phyloP scores from a whole-genome alignment of 2,113 vertebrate genomes.

The Gadus macrocephalus region DNA sequence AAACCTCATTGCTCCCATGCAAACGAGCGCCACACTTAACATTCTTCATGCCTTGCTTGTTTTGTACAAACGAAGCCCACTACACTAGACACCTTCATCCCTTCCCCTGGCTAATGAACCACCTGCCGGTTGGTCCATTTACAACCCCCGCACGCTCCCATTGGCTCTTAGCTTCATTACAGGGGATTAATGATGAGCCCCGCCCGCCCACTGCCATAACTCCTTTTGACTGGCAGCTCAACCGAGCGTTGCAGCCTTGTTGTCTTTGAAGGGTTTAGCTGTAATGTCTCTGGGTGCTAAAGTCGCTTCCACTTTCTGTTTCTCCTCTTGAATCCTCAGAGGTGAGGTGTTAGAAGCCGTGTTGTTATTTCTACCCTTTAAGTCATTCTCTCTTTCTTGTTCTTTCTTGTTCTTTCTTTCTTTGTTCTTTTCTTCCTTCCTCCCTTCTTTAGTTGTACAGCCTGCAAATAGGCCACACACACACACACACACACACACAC shows the following conservation, averaged over 20 bases:
- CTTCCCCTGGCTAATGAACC: slow-evolving; percentile 31
- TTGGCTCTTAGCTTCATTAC: slow-evolving; percentile 5
- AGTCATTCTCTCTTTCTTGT: too few species aligned
- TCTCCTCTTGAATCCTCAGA: too few species aligned
- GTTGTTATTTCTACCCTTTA: too few species aligned
- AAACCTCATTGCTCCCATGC: neutral
- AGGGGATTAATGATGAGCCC: neutral
- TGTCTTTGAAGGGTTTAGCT: neutral
- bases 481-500: neutral
- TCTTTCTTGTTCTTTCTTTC: neutral
- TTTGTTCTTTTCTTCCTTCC: neutral
- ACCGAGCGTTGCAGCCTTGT: neutral
- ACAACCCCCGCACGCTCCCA: neutral
- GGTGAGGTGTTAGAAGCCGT: too few species aligned
- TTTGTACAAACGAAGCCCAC: slow-evolving; percentile 23
- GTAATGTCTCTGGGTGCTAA: neutral
- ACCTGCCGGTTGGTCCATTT: slow-evolving; percentile 19
- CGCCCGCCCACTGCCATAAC: neutral
- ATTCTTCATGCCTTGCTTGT: slow-evolving; percentile 26
- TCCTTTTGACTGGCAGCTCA: neutral
- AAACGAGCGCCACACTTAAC: neutral
- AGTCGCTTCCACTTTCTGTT: neutral
- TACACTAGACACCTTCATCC: neutral
- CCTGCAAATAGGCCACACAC: neutral
- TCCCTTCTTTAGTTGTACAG: neutral